Base-by-base conservation (phyloP, 2,797 vertebrate genomes). In the Tarsius wallacei region DNA sequence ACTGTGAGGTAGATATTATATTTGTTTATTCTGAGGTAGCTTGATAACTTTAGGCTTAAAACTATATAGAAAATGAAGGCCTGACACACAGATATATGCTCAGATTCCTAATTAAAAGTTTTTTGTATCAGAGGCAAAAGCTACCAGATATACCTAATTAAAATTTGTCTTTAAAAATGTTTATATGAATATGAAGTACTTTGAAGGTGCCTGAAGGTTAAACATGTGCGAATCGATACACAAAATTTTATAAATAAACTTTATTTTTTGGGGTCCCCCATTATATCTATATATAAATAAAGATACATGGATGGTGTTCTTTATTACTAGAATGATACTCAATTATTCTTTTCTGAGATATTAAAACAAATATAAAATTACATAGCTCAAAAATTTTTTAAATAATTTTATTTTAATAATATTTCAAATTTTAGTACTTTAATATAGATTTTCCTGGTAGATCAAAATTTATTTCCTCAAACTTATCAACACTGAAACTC, bases 11-110 rank as follows among this genome's bases (percentile, higher is more conserved):
- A 33, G 8, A 26, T 74, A 68, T 36, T 82, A 51, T 21, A 22
- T 47, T 71, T 71, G 64, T 59, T 13, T 21, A 42, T 1, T 2
- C 16, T 55, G 1, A 42, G 5, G 12, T 80, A 47, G 2, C 33
- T 97, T 82, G 28, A 68, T 36, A 91, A 91, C 57, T 31, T 68
- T 22, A 82, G 47, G 33, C 53, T 31, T 74, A 78, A 42, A 94
- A 63, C 14, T 74, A 1, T 21, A 61, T 31, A 49, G 19, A 71
- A 93, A 94, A 84, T 26, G 2, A 66, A 63, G 5, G 2, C 1
- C 6, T 68, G 42, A 49, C 9, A 73, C 4, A 81, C 2, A 33
- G 26, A 59, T 78, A 63, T 21, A 11, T 84, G 12, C 9, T 87
- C 28, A 47, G 26, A 68, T 76, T 76, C 3, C 1, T 80, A 76